Percentiles rank a stretch among this genome's conserved stretches.
Evolutionary conservation across 2,113 vertebrate species (phyloP).

Genomic region (Notarius lentiginosus): DNA sequence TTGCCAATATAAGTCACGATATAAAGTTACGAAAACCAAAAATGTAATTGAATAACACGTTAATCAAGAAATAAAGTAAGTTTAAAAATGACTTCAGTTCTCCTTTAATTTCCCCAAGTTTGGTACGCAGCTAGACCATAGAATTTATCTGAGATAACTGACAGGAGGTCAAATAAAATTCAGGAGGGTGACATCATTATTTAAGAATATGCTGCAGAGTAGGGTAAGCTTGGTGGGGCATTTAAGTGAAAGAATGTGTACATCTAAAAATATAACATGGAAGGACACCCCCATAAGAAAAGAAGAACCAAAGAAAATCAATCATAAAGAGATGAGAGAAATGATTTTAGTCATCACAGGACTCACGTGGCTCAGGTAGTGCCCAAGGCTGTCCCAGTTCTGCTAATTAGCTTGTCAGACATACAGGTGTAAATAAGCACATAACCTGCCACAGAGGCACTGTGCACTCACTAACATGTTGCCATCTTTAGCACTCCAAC

Average conservation of each 20-base stretch:
- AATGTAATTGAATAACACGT: too few relatives aligned
- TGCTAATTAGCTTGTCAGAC: slow-evolving; percentile 67
- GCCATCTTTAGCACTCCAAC: slow-evolving; percentile 17
- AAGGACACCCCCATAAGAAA: background rate
- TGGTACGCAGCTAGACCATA: background rate
- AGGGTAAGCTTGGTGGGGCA: background rate
- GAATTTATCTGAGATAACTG: background rate
- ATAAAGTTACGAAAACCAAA: too few relatives aligned
- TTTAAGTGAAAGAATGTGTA: background rate
- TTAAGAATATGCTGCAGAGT: background rate
- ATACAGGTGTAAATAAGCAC: slow-evolving; percentile 29
- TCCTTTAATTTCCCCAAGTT: background rate
- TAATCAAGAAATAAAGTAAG: too few relatives aligned
- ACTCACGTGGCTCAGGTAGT: slow-evolving; percentile 41
- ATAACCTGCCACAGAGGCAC: slow-evolving; percentile 28
- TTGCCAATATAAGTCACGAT: too few relatives aligned
- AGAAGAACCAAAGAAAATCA: slow-evolving; percentile 28
- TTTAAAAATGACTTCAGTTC: too few relatives aligned
- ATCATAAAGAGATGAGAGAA: slow-evolving; percentile 32
- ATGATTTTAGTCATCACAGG: slow-evolving; percentile 58
- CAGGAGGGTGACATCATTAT: slow-evolving; percentile 29
- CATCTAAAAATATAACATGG: background rate
- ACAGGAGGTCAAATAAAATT: slow-evolving; percentile 1
- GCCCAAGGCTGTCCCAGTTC: slow-evolving; percentile 37
- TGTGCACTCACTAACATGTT: background rate